Conservation (phyloP, 2,797 vertebrate genomes). For the Sebastes aleutianus region DNA sequence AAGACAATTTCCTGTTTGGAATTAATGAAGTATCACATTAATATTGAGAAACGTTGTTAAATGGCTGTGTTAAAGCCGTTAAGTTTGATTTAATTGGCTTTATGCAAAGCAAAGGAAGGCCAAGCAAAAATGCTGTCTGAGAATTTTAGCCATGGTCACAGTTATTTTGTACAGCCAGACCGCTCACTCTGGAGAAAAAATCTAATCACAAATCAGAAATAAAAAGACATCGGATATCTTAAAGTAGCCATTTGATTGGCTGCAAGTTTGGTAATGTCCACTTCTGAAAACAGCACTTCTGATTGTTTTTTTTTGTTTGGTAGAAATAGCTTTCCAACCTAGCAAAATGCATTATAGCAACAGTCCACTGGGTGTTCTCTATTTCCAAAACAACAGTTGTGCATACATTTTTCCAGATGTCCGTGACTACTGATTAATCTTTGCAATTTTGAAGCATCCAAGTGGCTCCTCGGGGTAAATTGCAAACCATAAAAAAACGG, state of each 20-base stretch:
- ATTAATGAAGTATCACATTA: conserved; percentile 26
- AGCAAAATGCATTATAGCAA: not conserved
- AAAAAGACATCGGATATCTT: not conserved
- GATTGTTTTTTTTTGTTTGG: not conserved
- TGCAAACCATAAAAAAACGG: not conserved
- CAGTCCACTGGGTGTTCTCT: not conserved
- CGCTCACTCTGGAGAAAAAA: not conserved
- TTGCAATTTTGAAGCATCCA: conserved; percentile 3
- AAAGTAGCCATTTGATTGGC: not conserved
- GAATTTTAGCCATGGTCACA: not conserved
- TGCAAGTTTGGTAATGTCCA: not conserved
- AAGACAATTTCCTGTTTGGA: conserved; percentile 7
- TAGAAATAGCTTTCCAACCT: not conserved
- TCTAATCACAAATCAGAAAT: not conserved
- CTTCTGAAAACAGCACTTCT: not conserved
- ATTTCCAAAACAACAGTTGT: not conserved
- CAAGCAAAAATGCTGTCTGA: not conserved
- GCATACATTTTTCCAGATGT: not conserved
- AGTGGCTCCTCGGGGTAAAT: not conserved
- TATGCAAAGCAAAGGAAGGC: not conserved
- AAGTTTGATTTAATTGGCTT: not conserved
- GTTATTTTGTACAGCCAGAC: not conserved
- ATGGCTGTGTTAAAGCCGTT: not conserved
- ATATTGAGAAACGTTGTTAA: not conserved
- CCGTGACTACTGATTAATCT: conserved; percentile 5